Evolutionary conservation across 2,888 invertebrate species (phyloP), one percentile per base, ranked within the genome.

Genomic region (Nomada flava): DNA sequence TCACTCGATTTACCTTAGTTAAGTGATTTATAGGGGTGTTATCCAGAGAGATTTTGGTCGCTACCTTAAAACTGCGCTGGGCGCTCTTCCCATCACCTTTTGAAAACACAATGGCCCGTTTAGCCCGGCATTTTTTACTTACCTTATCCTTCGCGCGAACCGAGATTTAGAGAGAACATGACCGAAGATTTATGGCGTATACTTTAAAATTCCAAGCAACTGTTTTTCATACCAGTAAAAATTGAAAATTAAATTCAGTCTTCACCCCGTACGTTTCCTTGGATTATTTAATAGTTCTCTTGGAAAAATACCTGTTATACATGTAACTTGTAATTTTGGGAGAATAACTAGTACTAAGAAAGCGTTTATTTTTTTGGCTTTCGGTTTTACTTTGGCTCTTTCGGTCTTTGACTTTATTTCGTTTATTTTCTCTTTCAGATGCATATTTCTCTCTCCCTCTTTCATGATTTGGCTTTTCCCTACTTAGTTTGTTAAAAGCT

Each of bases 21-120:
- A 85, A 86, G 82, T 79, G 84, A 87, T 85, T 87, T 87, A 86
- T 85, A 79, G 76, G 85, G 79, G 76, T 82, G 71, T 87, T 84
- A 88, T 85, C 83, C 74, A 62, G 71, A 73, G 79, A 80, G 80
- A 69, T 71, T 75, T 42, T 70, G 69, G 65, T 55, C 29, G 70
- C 47, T 52, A 26, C 62, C 60, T 71, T 76, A 67, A 76, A 82
- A 47, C 79, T 42, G 50, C 55, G 57, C 60, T 26, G 62, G 70
- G 59, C 72, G 71, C 78, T 57, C 70, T 20, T 59, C 55, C 53
- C 76, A 59, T 75, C 36, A 26, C 57, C 69, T 64, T 77, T 76
- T 69, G 72, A 36, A 76, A 76, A 78, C 68, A 75, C 36, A 55
- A 20, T 36, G 52, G 62, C 57, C 60, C 62, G 60, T 73, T 83